Percentiles rank a stretch among this genome's conserved stretches.
Conservation (phyloP, 1,140 invertebrate species). For the Magallana ariakensis region DNA sequence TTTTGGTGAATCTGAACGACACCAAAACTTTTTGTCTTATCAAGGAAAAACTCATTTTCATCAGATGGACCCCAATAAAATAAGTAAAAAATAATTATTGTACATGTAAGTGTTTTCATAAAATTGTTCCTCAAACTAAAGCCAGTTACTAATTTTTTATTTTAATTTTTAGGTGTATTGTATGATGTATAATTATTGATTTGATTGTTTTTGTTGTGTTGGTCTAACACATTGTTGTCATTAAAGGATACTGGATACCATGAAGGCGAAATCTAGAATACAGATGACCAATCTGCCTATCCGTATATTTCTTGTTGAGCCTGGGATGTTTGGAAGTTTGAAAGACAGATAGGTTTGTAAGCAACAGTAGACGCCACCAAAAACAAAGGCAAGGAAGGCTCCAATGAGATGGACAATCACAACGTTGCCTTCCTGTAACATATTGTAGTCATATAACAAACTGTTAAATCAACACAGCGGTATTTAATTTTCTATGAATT, state of each 20-base stretch:
- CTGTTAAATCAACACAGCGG: no score
- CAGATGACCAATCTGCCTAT: constrained; percentile 44
- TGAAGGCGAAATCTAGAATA: constrained; percentile 49
- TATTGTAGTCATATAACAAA: no score
- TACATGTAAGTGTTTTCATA: no score
- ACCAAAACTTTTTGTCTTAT: background rate
- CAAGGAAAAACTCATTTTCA: no score
- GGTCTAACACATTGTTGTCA: no score
- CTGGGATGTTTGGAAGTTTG: constrained; percentile 83
- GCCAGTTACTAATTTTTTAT: no score
- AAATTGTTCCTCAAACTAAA: no score
- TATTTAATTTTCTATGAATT: no score
- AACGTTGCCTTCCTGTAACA: constrained; percentile 84
- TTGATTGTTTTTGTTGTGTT: no score
- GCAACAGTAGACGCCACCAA: constrained; percentile 86
- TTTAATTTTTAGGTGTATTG: no score
- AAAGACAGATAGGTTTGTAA: constrained; percentile 86
- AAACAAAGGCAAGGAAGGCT: constrained; percentile 86
- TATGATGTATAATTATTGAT: no score
- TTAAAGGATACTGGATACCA: constrained; percentile 62
- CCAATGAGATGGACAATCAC: constrained; percentile 86
- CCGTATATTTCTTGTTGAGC: constrained; percentile 40
- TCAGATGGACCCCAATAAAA: background rate
- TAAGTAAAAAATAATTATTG: no score
- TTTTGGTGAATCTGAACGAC: background rate